These are phyloP conservation scores for Andricus grossulariae DNA, from an alignment of 1,140 invertebrate species.

Conservation along the genomic window DNA sequence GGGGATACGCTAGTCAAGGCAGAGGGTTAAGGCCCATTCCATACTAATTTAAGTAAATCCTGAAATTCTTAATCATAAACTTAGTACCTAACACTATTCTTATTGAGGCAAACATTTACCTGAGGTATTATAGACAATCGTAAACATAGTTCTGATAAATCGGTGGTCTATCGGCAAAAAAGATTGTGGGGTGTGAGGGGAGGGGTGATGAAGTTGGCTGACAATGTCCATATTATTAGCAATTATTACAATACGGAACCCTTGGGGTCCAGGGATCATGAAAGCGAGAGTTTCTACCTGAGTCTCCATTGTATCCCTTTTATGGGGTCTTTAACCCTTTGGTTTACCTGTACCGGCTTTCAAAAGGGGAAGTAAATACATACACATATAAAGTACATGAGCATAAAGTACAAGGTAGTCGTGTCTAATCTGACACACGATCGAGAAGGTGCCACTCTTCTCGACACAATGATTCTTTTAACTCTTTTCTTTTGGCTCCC, in stretches of 20 bases:
- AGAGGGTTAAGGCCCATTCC: too few species aligned
- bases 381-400: not conserved
- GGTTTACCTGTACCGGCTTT: conserved; percentile 11
- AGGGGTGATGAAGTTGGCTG: conserved; percentile 4
- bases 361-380: not conserved
- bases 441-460: conserved; percentile 23
- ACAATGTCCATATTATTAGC: conserved; percentile 22
- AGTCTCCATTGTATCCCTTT: conserved; percentile 1
- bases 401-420: not conserved
- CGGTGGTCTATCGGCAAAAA: not conserved
- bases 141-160: not conserved
- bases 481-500: conserved; percentile 18
- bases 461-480: conserved; percentile 27
- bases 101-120: too few species aligned
- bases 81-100: too few species aligned
- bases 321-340: conserved; percentile 21
- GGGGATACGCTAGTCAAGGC: too few species aligned
- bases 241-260: conserved; percentile 19
- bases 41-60: too few species aligned
- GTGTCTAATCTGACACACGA: conserved; percentile 10
- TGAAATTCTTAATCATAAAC: too few species aligned
- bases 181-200: not conserved
- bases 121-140: not conserved
- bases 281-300: conserved; percentile 17
- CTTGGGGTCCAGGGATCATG: not conserved